These are phyloP conservation scores for Rhagonycha lutea DNA, from an alignment of 2,888 invertebrate species.

Conservation along the genomic window DNA sequence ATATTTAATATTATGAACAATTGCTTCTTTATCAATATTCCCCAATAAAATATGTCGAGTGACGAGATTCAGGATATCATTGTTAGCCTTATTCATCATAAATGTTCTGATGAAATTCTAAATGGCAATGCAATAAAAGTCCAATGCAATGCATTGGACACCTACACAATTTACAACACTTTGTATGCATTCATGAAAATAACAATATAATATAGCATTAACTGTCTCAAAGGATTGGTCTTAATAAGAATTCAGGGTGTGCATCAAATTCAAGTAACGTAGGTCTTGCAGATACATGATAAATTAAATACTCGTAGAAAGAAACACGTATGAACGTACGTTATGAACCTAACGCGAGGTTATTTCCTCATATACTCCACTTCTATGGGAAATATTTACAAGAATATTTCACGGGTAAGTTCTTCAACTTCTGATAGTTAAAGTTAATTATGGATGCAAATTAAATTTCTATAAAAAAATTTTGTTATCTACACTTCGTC, in stretches of 20 bases:
- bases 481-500: no score
- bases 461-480: no score
- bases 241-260: conserved; percentile 16
- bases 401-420: background rate
- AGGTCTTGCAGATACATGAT: conserved; percentile 8
- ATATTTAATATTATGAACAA: no score
- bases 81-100: background rate
- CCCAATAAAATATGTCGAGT: no score
- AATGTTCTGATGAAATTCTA: background rate
- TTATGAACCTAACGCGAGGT: background rate
- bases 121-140: background rate
- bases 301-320: background rate
- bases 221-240: conserved; percentile 10
- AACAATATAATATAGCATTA: background rate
- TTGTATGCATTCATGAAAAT: background rate
- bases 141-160: background rate
- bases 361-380: background rate
- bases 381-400: background rate
- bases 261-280: conserved; percentile 17
- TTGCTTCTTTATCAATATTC: background rate
- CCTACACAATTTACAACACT: background rate
- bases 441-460: no score
- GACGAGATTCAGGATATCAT: background rate
- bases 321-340: background rate
- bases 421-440: background rate